These are phyloP conservation scores for Alouatta palliata DNA, from an alignment of 2,113 vertebrate genomes.

Conservation along the genomic window DNA sequence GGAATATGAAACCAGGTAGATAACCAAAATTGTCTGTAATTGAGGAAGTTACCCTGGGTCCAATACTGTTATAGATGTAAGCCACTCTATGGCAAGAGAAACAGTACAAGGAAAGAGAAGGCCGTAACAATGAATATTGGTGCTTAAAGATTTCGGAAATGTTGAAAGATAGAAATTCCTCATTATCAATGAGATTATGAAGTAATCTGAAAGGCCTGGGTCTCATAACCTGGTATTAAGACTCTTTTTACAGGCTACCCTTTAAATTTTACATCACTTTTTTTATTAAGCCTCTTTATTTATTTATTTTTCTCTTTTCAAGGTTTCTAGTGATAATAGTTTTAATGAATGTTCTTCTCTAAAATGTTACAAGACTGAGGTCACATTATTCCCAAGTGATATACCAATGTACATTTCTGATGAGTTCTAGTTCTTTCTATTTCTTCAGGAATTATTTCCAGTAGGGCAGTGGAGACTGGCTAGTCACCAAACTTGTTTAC, in stretches of 20 bases:
- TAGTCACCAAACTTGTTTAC: not conserved
- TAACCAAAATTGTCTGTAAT: not conserved
- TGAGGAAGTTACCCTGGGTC: not conserved
- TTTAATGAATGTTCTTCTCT: not conserved
- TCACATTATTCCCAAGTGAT: not conserved
- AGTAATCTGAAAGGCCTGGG: not conserved
- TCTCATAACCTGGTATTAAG: not conserved
- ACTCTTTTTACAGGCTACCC: not conserved
- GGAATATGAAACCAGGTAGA: not conserved
- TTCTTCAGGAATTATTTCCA: slow-evolving; percentile 31
- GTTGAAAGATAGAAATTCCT: not conserved
- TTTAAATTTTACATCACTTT: not conserved
- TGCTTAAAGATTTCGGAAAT: not conserved
- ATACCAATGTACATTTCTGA: not conserved
- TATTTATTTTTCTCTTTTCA: not conserved
- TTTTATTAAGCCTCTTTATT: not conserved
- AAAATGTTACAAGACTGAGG: not conserved
- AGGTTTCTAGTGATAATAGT: not conserved
- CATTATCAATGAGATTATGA: not conserved
- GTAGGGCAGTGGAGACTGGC: not conserved
- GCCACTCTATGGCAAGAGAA: not conserved
- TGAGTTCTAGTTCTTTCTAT: not conserved
- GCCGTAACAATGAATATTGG: too few species aligned
- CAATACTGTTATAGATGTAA: not conserved
- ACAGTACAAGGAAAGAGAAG: not conserved